phyloP scores from a whole-genome alignment of 2,888 invertebrate species.

The Chromoteleia sp. region DNA sequence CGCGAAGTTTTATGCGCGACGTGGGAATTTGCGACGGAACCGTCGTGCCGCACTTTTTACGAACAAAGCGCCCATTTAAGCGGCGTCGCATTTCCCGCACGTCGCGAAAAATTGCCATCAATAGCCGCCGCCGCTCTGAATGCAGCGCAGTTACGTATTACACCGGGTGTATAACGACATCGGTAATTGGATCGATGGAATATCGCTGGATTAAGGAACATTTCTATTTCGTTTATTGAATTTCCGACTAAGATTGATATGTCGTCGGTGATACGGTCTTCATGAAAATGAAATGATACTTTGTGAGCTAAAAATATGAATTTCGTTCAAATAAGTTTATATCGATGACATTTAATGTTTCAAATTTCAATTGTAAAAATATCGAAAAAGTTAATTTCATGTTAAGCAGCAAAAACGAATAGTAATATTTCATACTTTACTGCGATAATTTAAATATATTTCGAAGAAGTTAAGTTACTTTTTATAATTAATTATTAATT shows the following conservation, averaged over 20 bases:
- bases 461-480: too few species aligned
- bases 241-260: constrained; percentile 48
- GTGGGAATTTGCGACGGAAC: constrained; percentile 64
- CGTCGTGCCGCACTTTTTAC: constrained; percentile 46
- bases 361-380: too few species aligned
- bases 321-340: background rate
- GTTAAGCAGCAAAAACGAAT: too few species aligned
- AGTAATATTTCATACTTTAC: too few species aligned
- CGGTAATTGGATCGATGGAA: constrained; percentile 67
- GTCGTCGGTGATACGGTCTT: constrained; percentile 25
- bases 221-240: constrained; percentile 67
- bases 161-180: constrained; percentile 55
- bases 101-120: constrained; percentile 66
- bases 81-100: constrained; percentile 53
- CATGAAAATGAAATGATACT: constrained; percentile 35
- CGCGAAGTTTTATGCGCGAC: constrained; percentile 65
- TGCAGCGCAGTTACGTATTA: constrained; percentile 58
- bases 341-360: background rate
- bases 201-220: constrained; percentile 66
- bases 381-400: too few species aligned
- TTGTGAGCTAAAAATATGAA: background rate
- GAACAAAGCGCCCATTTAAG: constrained; percentile 61
- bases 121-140: constrained; percentile 51
- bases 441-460: too few species aligned
- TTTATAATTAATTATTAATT: too few species aligned